Base-by-base conservation (phyloP, 2,113 vertebrate genomes). In the Vidua chalybeata region DNA sequence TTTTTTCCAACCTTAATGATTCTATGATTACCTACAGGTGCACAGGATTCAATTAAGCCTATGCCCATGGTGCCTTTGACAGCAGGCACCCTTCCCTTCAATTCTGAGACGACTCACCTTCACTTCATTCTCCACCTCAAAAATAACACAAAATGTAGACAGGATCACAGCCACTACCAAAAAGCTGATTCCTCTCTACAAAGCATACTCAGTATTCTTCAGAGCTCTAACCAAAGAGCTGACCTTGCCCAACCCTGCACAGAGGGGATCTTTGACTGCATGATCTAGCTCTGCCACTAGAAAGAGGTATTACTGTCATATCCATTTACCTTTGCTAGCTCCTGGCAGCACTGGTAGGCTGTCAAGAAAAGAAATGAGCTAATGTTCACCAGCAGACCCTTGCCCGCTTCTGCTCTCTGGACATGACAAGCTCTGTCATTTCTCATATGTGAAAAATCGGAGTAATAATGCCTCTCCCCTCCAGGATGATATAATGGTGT, bases 381-480 rank as follows among this genome's bases (percentile, higher is more conserved):
- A 45, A 87, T 85, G 72, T 49, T 92, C 89, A 95, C 92, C 83
- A 97, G 93, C 58, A 96, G 94, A 87, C 73, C 85, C 83, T 94
- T 90, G 78, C 76, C 89, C 10, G 19, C 49, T 94, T 28, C 73
- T 58, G 51, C 63, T 80, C 84, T 85, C 67, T 89, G 56, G 82
- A 95, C 86, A 81, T 93, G 94, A 96, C 94, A 96, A 81, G 82
- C 21, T 61, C 82, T 96, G 94, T 89, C 89, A 94, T 91, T 95
- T 84, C 89, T 94, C 87, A 92, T 96, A 96, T 86, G 84, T 5
- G 14, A 96, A 93, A 96, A 88, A 89, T 92, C 39, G 13, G 59
- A 85, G 56, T 84, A 92, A 94, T 91, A 67, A 59, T 58, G 58
- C 67, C 55, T 88, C 80, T 92, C 21, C 62, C 62, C 87, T 82